Base-by-base conservation (phyloP, 2,797 vertebrate genomes). In the Dromococcyx pavoninus region DNA sequence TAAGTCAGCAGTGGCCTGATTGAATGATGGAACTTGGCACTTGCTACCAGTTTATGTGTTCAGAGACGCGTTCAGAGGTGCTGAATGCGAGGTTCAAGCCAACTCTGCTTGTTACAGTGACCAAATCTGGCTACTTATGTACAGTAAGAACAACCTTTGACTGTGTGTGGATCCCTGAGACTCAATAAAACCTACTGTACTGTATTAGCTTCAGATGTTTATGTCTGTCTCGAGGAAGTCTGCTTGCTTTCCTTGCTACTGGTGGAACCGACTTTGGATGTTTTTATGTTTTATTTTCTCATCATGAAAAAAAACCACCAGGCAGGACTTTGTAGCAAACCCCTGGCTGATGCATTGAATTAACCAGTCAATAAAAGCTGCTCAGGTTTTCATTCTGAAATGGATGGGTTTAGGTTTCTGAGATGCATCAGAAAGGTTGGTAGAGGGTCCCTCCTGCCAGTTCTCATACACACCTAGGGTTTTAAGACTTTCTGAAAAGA, bases 101-200 rank as follows among this genome's bases (percentile, higher is more conserved):
- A 95, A 33, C 79, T 91, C 78, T 89, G 35, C 91, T 95, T 7
- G 0, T 86, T 88, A 18, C 0, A 80, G 33, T 78, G 87, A 69
- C 75, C 75, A 75, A 78, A 86, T 83, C 72, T 81, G 93, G 61
- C 81, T 72, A 17, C 41, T 83, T 10, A 3, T 0, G 8, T 58
- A 48, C 37, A 82, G 71, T 46, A 87, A 65, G 53, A 85, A 71
- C 69, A 88, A 51, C 56, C 58, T 21, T 37, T 46, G 84, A 50
- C 77, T 67, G 2, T 65, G 30, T 72, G 64, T 10, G 54, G n/a
- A 46, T 89, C 72, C 54, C 78, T 77, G 81, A 43, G 70, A 60
- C 69, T 89, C 86, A 72, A 21, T 93, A 92, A 91, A 95, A 54
- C 28, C 65, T 56, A 21, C 78, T 83, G 75, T 37, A 32, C 50